A percentile compares a stretch with the other conserved stretches of the same genome.
Evolutionary conservation across 2,888 invertebrate genomes (phyloP).

Genomic region (Cryptosula pallasiana): DNA sequence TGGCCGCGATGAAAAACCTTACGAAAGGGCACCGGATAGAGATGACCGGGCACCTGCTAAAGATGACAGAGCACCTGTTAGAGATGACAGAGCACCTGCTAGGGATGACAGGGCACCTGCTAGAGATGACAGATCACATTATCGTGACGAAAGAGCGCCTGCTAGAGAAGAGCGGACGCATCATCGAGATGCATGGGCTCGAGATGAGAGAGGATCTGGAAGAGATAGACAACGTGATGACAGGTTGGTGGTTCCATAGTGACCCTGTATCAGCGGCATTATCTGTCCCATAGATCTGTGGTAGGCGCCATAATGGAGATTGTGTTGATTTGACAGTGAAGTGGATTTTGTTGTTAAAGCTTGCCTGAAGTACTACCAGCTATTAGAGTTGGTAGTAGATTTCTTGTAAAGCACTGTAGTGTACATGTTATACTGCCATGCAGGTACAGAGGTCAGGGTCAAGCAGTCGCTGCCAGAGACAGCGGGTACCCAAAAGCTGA

Average conservation of each 20-base stretch:
- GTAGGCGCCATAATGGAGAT: no score
- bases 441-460: neutral
- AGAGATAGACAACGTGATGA: slow-evolving; percentile 6
- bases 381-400: no score
- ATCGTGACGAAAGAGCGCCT: neutral
- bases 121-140: neutral
- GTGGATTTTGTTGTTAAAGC: no score
- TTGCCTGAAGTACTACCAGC: no score
- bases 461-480: neutral
- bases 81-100: slow-evolving; percentile 9
- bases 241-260: no score
- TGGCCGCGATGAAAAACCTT: neutral
- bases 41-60: slow-evolving; percentile 2
- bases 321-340: no score
- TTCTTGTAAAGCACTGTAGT: no score
- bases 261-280: no score
- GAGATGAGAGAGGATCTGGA: neutral
- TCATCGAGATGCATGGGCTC: neutral
- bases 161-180: neutral
- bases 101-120: slow-evolving; percentile 20
- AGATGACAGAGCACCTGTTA: slow-evolving; percentile 5
- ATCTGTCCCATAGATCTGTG: no score
- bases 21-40: neutral
- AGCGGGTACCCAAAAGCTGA: neutral
- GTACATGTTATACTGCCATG: neutral